Base-by-base conservation (phyloP, 64 coral and sea anemone genomes). In the Dendronephthya gigantea region DNA sequence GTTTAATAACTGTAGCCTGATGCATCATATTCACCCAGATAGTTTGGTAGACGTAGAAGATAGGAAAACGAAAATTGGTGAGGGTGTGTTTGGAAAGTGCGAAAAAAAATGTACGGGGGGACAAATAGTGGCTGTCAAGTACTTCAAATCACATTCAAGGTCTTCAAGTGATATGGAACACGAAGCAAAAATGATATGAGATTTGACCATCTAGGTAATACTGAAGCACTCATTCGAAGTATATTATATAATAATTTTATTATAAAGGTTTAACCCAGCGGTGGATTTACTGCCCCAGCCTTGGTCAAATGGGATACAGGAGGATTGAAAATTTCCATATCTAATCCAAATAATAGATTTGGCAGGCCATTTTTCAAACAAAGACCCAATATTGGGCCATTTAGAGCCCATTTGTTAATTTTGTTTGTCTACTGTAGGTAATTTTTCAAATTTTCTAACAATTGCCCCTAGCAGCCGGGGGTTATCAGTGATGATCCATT, bases 191-290 rank as follows among this genome's bases (percentile, higher is more conserved):
- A 34, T 89, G 14, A 9, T 22, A 17, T 19, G 12, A 27, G n/a
- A 72, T 70, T 89, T 37, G 88, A 89, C 11, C 88, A 89, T 38
- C 51, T 32, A 82, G 68, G 84, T 90, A 90, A n/a, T n/a, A n/a
- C n/a, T n/a, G n/a, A n/a, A n/a, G n/a, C n/a, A n/a, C n/a, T n/a
- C n/a, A n/a, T n/a, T n/a, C n/a, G n/a, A n/a, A n/a, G n/a, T n/a
- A n/a, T n/a, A n/a, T n/a, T n/a, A n/a, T 79, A 28, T 15, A 65
- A 49, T 48, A 11, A 13, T 23, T 40, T 40, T 9, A n/a, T 43
- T 9, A 48, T 83, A 3, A 7, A 4, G 41, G 19, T 43, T 8
- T 8, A n/a, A 45, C 2, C 13, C 1, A 3, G 50, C 50, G n/a
- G 27, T 15, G 49, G 9, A 50, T 38, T n/a, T n/a, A n/a, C n/a